A percentile compares a stretch with the other conserved stretches of the same genome.
Evolutionary conservation across 1,140 invertebrate species (phyloP).

Genomic region (Leptopilina boulardi): DNA sequence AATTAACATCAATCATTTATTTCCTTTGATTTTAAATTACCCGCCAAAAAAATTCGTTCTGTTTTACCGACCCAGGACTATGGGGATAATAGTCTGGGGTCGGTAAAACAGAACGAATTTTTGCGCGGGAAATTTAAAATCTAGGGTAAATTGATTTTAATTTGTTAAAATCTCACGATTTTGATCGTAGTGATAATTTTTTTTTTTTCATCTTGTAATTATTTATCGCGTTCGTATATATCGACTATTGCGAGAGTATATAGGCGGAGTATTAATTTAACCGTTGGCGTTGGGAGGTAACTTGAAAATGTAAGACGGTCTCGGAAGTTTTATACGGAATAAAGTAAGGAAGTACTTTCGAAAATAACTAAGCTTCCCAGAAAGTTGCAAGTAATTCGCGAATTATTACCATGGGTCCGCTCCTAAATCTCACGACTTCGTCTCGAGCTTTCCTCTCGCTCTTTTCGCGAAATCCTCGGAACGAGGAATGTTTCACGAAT

Average conservation of each 20-base stretch:
- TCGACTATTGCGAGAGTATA: background rate
- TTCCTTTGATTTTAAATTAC: too few species aligned
- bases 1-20: too few species aligned
- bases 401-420: constrained; percentile 16
- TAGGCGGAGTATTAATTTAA: constrained; percentile 18
- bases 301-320: background rate
- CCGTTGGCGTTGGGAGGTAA: background rate
- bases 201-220: constrained; percentile 4
- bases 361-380: constrained; percentile 22
- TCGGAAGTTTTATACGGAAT: constrained; percentile 12
- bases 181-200: background rate
- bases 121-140: too few species aligned
- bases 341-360: background rate
- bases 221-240: background rate
- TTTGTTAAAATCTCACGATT: too few species aligned
- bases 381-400: constrained; percentile 23
- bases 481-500: constrained; percentile 31
- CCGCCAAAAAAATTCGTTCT: too few species aligned
- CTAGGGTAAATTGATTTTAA: too few species aligned
- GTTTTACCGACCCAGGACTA: too few species aligned
- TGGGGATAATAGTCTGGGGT: too few species aligned
- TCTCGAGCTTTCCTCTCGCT: constrained; percentile 9
- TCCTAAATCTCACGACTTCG: constrained; percentile 3
- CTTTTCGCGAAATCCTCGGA: constrained; percentile 28
- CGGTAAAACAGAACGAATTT: too few species aligned